Evolutionary conservation across 2,113 vertebrate genomes (phyloP).

Genomic region (Meles meles): DNA sequence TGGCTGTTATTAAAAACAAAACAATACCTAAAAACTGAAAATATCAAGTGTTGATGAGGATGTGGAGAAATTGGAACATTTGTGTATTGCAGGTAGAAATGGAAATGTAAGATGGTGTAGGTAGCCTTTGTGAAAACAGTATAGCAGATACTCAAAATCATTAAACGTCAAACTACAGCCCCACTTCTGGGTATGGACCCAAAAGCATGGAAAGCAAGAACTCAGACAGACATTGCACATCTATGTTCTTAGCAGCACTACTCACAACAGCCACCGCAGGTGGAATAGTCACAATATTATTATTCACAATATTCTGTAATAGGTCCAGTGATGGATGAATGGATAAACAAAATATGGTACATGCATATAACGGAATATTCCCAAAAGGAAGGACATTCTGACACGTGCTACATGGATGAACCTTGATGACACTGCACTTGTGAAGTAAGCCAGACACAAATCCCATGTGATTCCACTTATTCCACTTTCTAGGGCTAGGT

Average conservation of each 20-base stretch:
- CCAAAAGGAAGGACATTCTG: not conserved
- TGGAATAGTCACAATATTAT: not conserved
- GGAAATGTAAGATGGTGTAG: not conserved
- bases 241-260: too few relatives aligned
- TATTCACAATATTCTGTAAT: not conserved
- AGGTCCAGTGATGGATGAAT: not conserved
- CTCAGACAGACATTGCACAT: not conserved
- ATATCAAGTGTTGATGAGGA: not conserved
- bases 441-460: not conserved
- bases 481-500: not conserved
- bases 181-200: not conserved
- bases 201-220: not conserved
- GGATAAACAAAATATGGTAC: not conserved
- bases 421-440: not conserved
- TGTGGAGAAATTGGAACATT: not conserved
- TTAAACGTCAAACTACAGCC: not conserved
- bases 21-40: not conserved
- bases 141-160: not conserved
- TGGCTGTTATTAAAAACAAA: not conserved
- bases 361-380: not conserved
- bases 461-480: too few relatives aligned
- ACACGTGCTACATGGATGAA: not conserved
- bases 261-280: not conserved
- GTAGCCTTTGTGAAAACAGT: not conserved
- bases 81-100: not conserved